Base-by-base conservation (phyloP, 2,888 invertebrate genomes). In the Nebria brevicollis region DNA sequence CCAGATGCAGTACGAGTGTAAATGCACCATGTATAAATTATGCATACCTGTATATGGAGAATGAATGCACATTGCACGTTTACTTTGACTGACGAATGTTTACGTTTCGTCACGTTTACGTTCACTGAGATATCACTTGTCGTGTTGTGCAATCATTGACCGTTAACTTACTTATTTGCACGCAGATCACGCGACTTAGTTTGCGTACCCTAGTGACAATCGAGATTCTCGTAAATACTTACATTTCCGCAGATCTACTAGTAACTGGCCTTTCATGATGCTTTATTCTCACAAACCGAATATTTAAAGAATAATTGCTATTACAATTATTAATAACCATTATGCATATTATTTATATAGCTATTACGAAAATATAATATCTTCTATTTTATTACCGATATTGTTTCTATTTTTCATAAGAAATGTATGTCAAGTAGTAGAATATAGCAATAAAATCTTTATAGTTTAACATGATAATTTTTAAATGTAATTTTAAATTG, bases 61-160 rank as follows among this genome's bases (percentile, higher is more conserved):
- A 54, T 54, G 54, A 54, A 54, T 54, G 54, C 54, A 54, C 54
- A 54, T 54, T 54, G 54, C 54, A 7, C 54, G 54, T 54, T 54
- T 54, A 54, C 54, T 54, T 54, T 54, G 54, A 54, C 54, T 54
- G 54, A 54, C 54, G 54, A 54, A 54, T 54, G 54, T 54, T 54
- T 54, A 54, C 13, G 7, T 54, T 54, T 54, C 54, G 54, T 54
- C 54, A 54, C 54, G 54, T 54, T 54, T 54, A 54, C 54, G 54
- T 54, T 6, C 54, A 54, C 54, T 11, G 54, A 8, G 54, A 54
- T 54, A 11, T 54, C 54, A 54, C 54, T 54, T 54, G 54, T 54
- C 54, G 54, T 54, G 54, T 13, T 54, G 54, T 13, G 54, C 54
- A 54, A 54, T 13, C 54, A 8, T 54, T 54, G 54, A 54, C 54